A percentile compares a stretch with the other conserved stretches of the same genome.
Conservation (phyloP, 2,888 invertebrate genomes). For the Phyto melanocephala region DNA sequence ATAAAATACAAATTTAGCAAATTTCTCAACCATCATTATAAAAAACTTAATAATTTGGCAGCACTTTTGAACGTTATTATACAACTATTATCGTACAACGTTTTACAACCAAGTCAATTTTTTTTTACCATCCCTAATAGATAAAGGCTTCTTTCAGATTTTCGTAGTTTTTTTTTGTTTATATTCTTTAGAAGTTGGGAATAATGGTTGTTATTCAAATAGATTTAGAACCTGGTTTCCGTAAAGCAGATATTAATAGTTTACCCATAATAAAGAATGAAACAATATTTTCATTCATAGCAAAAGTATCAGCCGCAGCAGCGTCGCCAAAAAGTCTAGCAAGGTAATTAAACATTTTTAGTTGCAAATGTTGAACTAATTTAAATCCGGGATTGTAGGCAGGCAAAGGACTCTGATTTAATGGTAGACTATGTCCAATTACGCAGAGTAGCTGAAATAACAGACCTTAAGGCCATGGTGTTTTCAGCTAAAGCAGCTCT, state of each 20-base stretch:
- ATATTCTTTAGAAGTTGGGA: not conserved
- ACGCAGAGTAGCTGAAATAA: conserved; percentile 68
- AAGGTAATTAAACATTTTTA: conserved; percentile 35
- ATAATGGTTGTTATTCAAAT: conserved; percentile 67
- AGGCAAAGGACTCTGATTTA: conserved; percentile 69
- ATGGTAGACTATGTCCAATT: conserved; percentile 76
- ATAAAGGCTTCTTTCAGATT: not conserved
- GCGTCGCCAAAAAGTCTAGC: not conserved
- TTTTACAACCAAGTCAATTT: not conserved
- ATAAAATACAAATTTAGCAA: not conserved
- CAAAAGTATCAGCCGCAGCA: conserved; percentile 63
- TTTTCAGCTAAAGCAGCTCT: conserved; percentile 70
- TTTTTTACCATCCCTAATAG: conserved; percentile 18
- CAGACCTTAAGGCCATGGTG: conserved; percentile 73
- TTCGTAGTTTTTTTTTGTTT: not conserved
- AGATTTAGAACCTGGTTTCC: conserved; percentile 75
- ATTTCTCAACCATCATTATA: not conserved
- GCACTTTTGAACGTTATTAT: conserved; percentile 11
- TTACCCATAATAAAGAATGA: conserved; percentile 73
- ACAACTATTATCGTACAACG: not conserved
- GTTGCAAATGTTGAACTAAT: not conserved
- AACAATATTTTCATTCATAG: conserved; percentile 74
- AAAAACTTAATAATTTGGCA: not conserved
- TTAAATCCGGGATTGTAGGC: conserved; percentile 62
- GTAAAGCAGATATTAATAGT: conserved; percentile 74